phyloP scores from a whole-genome alignment of 2,888 invertebrate genomes.

The Pteria penguin region DNA sequence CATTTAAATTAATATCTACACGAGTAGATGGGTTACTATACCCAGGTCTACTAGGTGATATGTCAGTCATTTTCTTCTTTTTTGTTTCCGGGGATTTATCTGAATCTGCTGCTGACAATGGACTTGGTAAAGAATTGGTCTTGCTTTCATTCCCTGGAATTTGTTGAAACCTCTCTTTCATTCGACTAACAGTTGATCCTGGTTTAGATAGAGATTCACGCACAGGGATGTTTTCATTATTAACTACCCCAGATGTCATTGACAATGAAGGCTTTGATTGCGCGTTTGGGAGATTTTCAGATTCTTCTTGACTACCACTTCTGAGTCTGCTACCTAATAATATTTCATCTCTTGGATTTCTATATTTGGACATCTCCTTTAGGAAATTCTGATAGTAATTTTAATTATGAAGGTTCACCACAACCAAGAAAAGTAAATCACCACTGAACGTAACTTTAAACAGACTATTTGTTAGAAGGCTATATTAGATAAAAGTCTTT shows the following conservation, averaged over 20 bases:
- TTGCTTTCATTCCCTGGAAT: constrained; percentile 18
- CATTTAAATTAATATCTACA: constrained; percentile 45
- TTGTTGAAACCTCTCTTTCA: constrained; percentile 74
- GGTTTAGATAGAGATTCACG: constrained; percentile 14
- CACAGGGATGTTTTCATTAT: not conserved
- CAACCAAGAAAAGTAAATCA: no score
- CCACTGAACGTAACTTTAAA: no score
- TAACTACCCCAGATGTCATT: not conserved
- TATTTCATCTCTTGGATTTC: constrained; percentile 47
- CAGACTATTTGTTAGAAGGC: no score
- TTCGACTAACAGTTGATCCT: constrained; percentile 72
- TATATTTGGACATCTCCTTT: constrained; percentile 12
- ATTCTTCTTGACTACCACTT: constrained; percentile 54
- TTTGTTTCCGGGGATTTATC: constrained; percentile 59
- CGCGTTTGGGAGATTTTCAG: constrained; percentile 34
- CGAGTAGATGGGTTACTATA: constrained; percentile 25
- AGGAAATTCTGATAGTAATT: no score
- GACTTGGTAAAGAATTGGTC: constrained; percentile 19
- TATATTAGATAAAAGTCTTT: no score
- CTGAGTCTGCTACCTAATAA: constrained; percentile 60
- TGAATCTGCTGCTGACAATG: constrained; percentile 41
- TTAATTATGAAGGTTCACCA: no score
- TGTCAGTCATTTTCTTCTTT: constrained; percentile 52
- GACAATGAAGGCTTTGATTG: not conserved
- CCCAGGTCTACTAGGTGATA: constrained; percentile 5